Conservation (phyloP, 2,113 vertebrate species). For the Paradoxurus hermaphroditus region DNA sequence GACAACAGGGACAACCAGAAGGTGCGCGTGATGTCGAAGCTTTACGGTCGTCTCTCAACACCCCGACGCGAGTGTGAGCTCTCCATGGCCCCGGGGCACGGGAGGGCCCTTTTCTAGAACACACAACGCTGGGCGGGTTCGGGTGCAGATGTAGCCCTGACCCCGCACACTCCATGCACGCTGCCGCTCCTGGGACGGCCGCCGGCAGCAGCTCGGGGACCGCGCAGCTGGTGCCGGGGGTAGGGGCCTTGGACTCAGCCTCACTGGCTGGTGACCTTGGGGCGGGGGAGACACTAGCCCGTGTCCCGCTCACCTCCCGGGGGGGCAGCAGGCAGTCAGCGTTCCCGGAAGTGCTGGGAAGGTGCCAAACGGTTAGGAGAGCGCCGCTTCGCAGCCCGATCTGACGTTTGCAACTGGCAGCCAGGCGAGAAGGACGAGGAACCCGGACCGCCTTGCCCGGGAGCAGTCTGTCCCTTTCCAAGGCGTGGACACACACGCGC, state of each 20-base stretch:
- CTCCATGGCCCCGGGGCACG: not conserved
- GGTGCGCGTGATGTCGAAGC: rapidly evolving
- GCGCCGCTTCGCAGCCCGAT: rapidly evolving
- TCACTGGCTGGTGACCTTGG: not conserved
- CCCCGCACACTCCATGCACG: rapidly evolving
- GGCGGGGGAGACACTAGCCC: not conserved
- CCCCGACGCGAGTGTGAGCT: not conserved
- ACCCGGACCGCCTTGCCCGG: not conserved
- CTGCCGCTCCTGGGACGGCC: not conserved
- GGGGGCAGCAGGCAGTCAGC: not conserved
- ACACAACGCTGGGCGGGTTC: not conserved
- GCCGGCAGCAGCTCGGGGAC: not conserved
- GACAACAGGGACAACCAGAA: not conserved
- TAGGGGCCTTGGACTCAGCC: not conserved
- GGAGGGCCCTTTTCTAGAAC: not conserved
- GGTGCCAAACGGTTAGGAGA: rapidly evolving
- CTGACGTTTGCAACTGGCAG: rapidly evolving
- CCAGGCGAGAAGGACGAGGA: not conserved
- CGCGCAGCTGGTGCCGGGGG: rapidly evolving
- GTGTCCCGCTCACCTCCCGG: not conserved
- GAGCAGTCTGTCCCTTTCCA: not conserved
- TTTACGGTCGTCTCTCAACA: no score
- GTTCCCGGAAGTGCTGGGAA: not conserved
- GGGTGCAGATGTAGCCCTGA: not conserved
- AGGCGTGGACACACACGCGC: not conserved